Percentiles rank a stretch among this genome's conserved stretches.
These are phyloP conservation scores for Drosophila emarginata DNA, from an alignment of 2,888 invertebrate genomes.

Conservation along the genomic window DNA sequence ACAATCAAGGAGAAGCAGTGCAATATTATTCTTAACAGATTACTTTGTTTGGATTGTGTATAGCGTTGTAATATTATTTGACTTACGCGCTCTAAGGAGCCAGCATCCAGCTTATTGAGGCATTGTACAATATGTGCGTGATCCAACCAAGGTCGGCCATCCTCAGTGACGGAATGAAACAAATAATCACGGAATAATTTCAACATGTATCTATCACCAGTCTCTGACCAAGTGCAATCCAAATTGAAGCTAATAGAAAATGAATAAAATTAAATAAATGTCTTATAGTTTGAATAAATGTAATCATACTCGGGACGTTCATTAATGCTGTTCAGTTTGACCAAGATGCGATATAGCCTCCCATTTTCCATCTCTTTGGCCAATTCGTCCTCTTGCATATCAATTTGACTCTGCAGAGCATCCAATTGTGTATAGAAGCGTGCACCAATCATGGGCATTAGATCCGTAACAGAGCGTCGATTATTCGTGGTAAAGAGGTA, in stretches of 20 bases:
- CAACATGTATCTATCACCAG: slow-evolving; percentile 98
- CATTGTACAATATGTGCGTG: slow-evolving; percentile 96
- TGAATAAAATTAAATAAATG: neutral
- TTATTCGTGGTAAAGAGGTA: slow-evolving; percentile 88
- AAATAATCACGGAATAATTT: slow-evolving; percentile 98
- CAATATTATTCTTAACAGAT: neutral
- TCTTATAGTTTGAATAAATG: neutral
- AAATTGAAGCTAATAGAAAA: slow-evolving; percentile 88
- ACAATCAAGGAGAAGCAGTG: too few species aligned
- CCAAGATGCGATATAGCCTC: slow-evolving; percentile 93
- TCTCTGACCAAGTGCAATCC: slow-evolving; percentile 98
- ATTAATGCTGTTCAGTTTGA: slow-evolving; percentile 96
- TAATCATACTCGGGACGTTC: slow-evolving; percentile 94
- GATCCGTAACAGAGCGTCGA: slow-evolving; percentile 93
- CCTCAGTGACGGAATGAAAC: slow-evolving; percentile 96
- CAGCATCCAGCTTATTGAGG: slow-evolving; percentile 95
- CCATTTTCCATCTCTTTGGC: slow-evolving; percentile 97
- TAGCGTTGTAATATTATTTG: neutral
- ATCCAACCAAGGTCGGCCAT: slow-evolving; percentile 97
- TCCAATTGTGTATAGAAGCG: slow-evolving; percentile 98
- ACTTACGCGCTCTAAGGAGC: slow-evolving; percentile 89
- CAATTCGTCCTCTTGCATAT: slow-evolving; percentile 94
- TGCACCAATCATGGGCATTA: slow-evolving; percentile 99
- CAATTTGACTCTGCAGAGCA: slow-evolving; percentile 92
- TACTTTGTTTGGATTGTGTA: too few species aligned